Conservation (phyloP, 2,797 vertebrate genomes). For the Buceros bicornis region DNA sequence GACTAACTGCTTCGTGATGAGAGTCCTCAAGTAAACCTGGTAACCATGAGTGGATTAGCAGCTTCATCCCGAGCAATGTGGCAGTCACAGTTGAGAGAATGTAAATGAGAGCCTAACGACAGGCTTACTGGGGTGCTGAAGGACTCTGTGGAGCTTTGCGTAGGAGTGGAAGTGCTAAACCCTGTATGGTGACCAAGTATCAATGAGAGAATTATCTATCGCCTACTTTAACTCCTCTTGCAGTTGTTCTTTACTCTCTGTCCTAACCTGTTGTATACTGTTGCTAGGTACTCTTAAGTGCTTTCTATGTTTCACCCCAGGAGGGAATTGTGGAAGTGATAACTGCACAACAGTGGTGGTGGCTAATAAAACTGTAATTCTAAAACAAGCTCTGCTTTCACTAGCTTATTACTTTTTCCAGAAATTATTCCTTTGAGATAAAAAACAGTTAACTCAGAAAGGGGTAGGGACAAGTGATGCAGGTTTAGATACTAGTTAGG, state of each 20-base stretch:
- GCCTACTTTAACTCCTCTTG: not conserved
- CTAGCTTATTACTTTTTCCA: constrained; percentile 17
- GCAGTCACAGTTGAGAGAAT: not conserved
- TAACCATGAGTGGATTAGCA: not conserved
- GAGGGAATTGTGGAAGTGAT: not conserved
- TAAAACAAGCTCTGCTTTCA: not conserved
- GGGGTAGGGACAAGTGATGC: not conserved
- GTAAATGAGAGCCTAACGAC: not conserved
- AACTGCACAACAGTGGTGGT: not conserved
- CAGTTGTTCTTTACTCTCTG: not conserved
- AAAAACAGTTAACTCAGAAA: constrained; percentile 15
- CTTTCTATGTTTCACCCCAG: not conserved
- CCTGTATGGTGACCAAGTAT: not conserved
- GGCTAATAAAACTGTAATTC: constrained; percentile 9
- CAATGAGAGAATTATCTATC: not conserved
- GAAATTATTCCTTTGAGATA: constrained; percentile 41
- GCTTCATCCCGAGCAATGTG: not conserved
- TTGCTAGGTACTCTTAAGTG: constrained; percentile 16
- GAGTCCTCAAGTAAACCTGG: not conserved
- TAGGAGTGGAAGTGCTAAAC: not conserved
- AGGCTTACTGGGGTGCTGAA: not conserved
- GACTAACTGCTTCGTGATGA: not conserved
- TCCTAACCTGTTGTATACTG: not conserved
- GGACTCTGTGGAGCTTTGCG: not conserved
- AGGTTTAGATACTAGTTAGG: not conserved